phyloP scores from a whole-genome alignment of 2,888 invertebrate genomes.

The Oxycera nigricornis region DNA sequence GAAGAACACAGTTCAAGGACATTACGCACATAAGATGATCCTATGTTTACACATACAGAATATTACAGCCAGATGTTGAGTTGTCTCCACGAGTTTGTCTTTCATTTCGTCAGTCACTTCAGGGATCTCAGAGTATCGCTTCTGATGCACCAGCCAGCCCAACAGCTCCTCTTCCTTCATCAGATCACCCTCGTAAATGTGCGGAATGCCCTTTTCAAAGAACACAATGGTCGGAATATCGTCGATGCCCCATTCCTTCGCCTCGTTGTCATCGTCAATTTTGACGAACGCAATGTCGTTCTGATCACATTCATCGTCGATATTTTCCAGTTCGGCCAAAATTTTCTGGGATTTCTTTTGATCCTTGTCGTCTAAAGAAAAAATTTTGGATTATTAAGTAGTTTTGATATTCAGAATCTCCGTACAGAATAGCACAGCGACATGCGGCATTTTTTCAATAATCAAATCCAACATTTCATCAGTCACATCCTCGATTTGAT shows the following conservation, averaged over 20 bases:
- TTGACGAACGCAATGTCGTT: conserved; percentile 92
- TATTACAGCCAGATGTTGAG: conserved; percentile 84
- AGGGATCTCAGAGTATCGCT: conserved; percentile 88
- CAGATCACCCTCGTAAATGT: conserved; percentile 81
- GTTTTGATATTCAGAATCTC: too few species aligned
- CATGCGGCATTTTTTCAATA: conserved; percentile 85
- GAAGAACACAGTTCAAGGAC: background rate
- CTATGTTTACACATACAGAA: conserved; percentile 93
- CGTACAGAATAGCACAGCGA: conserved; percentile 92
- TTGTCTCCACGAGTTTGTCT: conserved; percentile 83
- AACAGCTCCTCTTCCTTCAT: conserved; percentile 89
- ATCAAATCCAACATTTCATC: conserved; percentile 93
- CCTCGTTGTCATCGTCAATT: conserved; percentile 86
- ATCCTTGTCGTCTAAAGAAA: conserved; percentile 79
- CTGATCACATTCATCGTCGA: conserved; percentile 92
- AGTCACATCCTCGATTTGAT: conserved; percentile 93
- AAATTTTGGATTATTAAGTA: conserved; percentile 42
- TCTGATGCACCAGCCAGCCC: conserved; percentile 90
- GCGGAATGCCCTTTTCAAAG: conserved; percentile 76
- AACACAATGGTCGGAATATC: conserved; percentile 81
- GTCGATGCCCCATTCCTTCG: conserved; percentile 89
- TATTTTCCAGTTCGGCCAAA: conserved; percentile 84
- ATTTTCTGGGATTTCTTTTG: conserved; percentile 90
- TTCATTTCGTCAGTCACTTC: conserved; percentile 94
- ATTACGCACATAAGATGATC: too few species aligned